A percentile compares a stretch with the other conserved stretches of the same genome.
Conservation (phyloP, 1,140 invertebrate genomes). For the Antheraea pernyi region DNA sequence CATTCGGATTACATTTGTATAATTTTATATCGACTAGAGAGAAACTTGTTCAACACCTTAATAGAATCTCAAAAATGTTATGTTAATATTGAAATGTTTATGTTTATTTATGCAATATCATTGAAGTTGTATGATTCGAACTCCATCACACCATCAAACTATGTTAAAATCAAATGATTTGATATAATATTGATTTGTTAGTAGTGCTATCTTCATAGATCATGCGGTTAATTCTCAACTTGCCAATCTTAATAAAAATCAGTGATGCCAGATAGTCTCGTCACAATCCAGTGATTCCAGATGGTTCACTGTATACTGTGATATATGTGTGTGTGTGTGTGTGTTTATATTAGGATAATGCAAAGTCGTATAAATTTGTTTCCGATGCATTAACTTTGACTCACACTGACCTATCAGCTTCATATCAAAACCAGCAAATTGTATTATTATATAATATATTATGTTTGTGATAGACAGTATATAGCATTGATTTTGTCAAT, state of each 20-base stretch:
- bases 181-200: background rate
- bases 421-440: background rate
- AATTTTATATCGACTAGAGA: background rate
- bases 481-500: no score
- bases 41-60: background rate
- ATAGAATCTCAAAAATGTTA: no score
- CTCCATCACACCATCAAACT: background rate
- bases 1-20: background rate
- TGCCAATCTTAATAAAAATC: conserved; percentile 16
- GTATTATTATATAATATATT: background rate
- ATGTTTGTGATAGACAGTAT: no score
- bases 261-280: conserved; percentile 39
- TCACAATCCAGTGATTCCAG: background rate
- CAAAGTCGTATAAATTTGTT: no score
- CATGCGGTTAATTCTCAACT: background rate
- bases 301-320: background rate
- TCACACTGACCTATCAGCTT: background rate
- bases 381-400: background rate
- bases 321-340: no score
- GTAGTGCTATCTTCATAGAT: background rate
- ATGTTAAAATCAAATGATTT: background rate
- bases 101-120: no score
- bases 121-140: no score
- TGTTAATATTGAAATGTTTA: no score
- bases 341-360: no score